Evolutionary conservation across 2,113 vertebrate genomes (phyloP).

Genomic region (Ia io): DNA sequence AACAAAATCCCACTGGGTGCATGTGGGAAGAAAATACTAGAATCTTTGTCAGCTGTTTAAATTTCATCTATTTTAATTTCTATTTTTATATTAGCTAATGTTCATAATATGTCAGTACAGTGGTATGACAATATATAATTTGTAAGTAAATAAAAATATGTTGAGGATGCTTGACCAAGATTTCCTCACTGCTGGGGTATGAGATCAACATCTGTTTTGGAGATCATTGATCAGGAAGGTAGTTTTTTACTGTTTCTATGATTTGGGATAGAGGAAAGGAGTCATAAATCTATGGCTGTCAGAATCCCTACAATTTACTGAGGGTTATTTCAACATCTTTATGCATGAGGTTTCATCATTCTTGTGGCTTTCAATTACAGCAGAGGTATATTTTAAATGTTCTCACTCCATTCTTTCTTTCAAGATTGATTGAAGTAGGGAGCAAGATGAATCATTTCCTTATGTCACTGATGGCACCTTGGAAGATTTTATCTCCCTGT

Average conservation of each 20-base stretch:
- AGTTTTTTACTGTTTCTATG: background rate
- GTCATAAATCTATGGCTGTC: conserved; percentile 8
- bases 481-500: background rate
- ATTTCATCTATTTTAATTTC: background rate
- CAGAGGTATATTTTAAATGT: conserved; percentile 29
- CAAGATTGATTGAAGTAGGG: background rate
- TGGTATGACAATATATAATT: background rate
- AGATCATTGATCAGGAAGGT: background rate
- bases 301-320: background rate
- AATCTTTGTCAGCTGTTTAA: conserved; percentile 19
- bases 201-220: background rate
- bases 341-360: conserved; percentile 13
- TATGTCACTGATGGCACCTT: background rate
- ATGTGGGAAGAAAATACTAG: background rate
- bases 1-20: background rate
- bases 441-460: background rate
- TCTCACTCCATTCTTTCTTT: background rate
- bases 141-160: background rate
- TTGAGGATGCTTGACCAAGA: background rate
- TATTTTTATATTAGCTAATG: background rate
- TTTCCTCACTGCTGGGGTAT: background rate
- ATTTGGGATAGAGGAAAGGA: background rate
- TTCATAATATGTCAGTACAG: background rate
- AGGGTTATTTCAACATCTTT: conserved; percentile 33
- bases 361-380: background rate